A percentile compares a stretch with the other conserved stretches of the same genome.
These are phyloP conservation scores for Patella depressa DNA, from an alignment of 2,888 invertebrate species.

Conservation along the genomic window DNA sequence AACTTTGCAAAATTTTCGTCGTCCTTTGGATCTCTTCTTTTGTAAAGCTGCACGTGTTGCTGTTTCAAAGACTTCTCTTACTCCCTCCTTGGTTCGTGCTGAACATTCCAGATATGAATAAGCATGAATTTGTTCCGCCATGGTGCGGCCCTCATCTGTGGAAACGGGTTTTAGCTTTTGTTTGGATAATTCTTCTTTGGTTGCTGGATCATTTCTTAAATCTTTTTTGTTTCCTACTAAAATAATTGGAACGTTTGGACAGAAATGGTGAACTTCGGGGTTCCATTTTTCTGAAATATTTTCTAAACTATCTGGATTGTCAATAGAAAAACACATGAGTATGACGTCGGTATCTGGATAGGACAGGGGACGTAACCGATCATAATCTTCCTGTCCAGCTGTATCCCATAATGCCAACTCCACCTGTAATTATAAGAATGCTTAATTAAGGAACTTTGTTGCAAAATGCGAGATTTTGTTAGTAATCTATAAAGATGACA, in stretches of 20 bases:
- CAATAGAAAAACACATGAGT: conserved; percentile 99
- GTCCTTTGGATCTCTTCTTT: conserved; percentile 75
- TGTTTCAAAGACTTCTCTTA: conserved; percentile 98
- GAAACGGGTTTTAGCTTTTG: conserved; percentile 99
- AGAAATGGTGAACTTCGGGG: conserved; percentile 93
- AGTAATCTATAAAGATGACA: too few species aligned
- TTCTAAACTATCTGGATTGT: conserved; percentile 98
- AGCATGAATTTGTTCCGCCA: conserved; percentile 99
- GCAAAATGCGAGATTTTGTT: too few species aligned
- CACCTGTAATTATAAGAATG: conserved; percentile 61
- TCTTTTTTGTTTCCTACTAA: conserved; percentile 94
- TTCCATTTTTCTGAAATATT: conserved; percentile 99
- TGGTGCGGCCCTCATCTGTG: conserved; percentile 95
- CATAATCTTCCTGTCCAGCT: conserved; percentile 98
- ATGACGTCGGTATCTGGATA: conserved; percentile 99
- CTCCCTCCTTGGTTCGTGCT: conserved; percentile 99
- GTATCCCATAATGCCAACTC: conserved; percentile 86
- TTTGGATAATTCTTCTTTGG: conserved; percentile 81
- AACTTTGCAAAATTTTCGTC: neutral
- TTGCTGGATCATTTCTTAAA: conserved; percentile 73
- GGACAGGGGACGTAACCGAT: conserved; percentile 92
- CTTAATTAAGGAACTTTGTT: too few species aligned
- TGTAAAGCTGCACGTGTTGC: conserved; percentile 98
- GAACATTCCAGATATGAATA: conserved; percentile 99
- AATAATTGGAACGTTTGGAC: conserved; percentile 98